Percentiles rank a stretch among this genome's conserved stretches.
These are phyloP conservation scores for Oriolus oriolus DNA, from an alignment of 2,113 vertebrate genomes.

Conservation along the genomic window DNA sequence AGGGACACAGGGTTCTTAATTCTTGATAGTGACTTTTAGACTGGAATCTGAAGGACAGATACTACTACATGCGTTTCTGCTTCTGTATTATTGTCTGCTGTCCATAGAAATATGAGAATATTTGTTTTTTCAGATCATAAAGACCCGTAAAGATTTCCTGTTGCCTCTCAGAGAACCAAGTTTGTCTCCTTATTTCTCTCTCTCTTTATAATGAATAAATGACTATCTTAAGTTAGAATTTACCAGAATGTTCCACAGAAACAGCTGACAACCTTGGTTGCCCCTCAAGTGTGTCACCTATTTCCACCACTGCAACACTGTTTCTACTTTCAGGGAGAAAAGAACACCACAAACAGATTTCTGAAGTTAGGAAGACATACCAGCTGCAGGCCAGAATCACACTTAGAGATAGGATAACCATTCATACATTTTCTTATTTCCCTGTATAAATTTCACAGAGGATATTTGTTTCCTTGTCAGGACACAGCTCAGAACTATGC, in stretches of 20 bases:
- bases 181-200: neutral
- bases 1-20: neutral
- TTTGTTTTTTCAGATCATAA: neutral
- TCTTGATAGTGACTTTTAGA: neutral
- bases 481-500: neutral
- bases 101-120: neutral
- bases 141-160: neutral
- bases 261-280: rapidly evolving
- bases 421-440: neutral
- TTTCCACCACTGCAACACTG: neutral
- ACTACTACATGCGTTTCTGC: rapidly evolving
- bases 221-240: neutral
- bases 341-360: neutral
- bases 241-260: neutral
- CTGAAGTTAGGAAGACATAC: neutral
- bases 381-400: neutral
- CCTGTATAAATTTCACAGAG: neutral
- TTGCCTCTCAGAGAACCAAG: neutral
- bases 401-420: neutral
- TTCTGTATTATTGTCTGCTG: neutral
- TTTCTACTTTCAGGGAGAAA: neutral
- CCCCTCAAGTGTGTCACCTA: rapidly evolving
- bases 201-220: neutral
- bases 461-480: neutral
- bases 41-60: neutral